Conservation (phyloP, 1,140 invertebrate species). For the Platorchestia sp. region DNA sequence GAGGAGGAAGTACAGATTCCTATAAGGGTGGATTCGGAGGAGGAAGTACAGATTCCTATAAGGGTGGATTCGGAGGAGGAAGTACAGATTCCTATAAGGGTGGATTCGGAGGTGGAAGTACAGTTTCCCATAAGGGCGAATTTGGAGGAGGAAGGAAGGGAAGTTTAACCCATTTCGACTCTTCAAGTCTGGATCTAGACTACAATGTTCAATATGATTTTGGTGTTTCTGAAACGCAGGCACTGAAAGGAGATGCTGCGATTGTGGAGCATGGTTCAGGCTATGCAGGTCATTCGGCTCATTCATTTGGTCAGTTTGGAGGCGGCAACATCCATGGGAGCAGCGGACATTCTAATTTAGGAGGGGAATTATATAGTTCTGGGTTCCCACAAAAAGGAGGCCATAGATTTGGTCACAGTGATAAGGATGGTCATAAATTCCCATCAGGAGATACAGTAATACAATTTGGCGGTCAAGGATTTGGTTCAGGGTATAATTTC, state of each 20-base stretch:
- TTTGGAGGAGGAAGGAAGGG: no score
- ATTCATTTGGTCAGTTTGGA: background rate
- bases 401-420: no score
- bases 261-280: background rate
- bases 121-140: no score
- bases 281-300: background rate
- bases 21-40: background rate
- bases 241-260: slow-evolving; percentile 12
- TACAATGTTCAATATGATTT: slow-evolving; percentile 46
- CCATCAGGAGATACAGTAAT: background rate
- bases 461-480: background rate
- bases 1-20: background rate
- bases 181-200: slow-evolving; percentile 7
- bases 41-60: background rate
- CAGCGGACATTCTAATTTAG: background rate
- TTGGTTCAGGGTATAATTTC: background rate
- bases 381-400: no score
- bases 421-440: background rate
- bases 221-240: background rate
- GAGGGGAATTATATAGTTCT: background rate
- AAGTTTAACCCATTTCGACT: background rate
- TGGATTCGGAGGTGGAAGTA: background rate
- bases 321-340: background rate
- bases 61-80: background rate
- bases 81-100: background rate